phyloP scores from a whole-genome alignment of 1,140 invertebrate genomes.

The Pseudomyrmex sp. region DNA sequence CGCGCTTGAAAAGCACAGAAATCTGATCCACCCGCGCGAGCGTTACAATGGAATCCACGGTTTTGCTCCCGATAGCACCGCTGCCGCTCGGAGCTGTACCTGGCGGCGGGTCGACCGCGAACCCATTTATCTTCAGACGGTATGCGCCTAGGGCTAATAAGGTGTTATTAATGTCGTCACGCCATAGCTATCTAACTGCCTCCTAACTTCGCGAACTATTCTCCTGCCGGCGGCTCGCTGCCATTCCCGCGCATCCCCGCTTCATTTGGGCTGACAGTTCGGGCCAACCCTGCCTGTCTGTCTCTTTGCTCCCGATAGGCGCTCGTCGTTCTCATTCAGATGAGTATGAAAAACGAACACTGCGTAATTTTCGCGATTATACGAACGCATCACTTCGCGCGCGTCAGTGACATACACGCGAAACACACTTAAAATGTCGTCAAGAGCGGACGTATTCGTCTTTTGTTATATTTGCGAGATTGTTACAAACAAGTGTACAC shows the following conservation, averaged over 20 bases:
- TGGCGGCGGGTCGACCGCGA: conserved; percentile 61
- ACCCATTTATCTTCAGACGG: conserved; percentile 71
- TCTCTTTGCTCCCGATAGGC: conserved; percentile 17
- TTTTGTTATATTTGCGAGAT: no score
- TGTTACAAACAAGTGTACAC: no score
- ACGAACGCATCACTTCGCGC: background rate
- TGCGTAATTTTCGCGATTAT: conserved; percentile 46
- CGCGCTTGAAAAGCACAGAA: conserved; percentile 17
- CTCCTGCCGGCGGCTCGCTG: conserved; percentile 50
- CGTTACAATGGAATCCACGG: conserved; percentile 45
- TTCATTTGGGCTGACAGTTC: conserved; percentile 62
- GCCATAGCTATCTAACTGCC: conserved; percentile 72
- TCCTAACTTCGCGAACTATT: conserved; percentile 76
- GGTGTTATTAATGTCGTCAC: conserved; percentile 77
- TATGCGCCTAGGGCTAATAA: conserved; percentile 74
- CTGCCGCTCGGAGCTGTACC: conserved; percentile 22
- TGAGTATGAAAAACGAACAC: conserved; percentile 31
- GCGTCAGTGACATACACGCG: background rate
- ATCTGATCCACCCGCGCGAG: conserved; percentile 29
- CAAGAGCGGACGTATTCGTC: background rate
- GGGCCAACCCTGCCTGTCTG: conserved; percentile 6
- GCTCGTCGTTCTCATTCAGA: conserved; percentile 25
- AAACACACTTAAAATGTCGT: background rate
- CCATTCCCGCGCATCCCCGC: conserved; percentile 54
- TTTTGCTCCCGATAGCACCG: conserved; percentile 51